phyloP scores from a whole-genome alignment of 2,797 vertebrate genomes.

The Chrysocyon brachyurus region DNA sequence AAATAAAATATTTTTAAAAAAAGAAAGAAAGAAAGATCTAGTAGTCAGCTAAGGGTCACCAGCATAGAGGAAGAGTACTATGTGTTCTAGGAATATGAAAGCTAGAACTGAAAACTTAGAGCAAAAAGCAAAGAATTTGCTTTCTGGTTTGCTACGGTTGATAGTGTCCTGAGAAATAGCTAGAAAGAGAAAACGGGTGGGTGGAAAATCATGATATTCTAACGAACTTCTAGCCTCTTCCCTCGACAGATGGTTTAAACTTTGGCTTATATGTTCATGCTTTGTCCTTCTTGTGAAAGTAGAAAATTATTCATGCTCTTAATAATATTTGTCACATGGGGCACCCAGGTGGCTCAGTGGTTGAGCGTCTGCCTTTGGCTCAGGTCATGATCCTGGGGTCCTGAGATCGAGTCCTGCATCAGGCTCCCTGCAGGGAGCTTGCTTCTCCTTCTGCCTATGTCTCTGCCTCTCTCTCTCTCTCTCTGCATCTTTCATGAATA shows the following conservation, averaged over 20 bases:
- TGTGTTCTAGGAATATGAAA: neutral
- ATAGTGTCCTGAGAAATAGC: neutral
- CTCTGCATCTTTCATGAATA: no score
- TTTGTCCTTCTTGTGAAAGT: slow-evolving; percentile 29
- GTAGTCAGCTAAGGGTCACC: neutral
- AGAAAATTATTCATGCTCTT: slow-evolving; percentile 42
- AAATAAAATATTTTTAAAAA: no score
- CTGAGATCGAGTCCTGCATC: no score
- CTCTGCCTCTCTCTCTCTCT: no score
- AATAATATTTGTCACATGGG: slow-evolving; percentile 7
- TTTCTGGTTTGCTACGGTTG: neutral
- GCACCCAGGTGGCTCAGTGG: no score
- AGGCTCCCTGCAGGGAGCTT: no score
- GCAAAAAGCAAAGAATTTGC: neutral
- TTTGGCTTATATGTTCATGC: slow-evolving; percentile 23
- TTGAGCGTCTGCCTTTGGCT: no score
- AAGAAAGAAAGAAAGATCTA: neutral
- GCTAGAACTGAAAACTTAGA: neutral
- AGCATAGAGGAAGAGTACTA: neutral
- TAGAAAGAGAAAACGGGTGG: neutral
- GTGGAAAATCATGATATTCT: slow-evolving; percentile 14
- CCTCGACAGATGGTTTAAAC: neutral
- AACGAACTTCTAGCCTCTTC: slow-evolving; percentile 2
- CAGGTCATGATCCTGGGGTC: no score
- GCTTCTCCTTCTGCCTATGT: no score